phyloP scores from a whole-genome alignment of 35 echinoderm and acorn worm species.

The Ptychodera flava region DNA sequence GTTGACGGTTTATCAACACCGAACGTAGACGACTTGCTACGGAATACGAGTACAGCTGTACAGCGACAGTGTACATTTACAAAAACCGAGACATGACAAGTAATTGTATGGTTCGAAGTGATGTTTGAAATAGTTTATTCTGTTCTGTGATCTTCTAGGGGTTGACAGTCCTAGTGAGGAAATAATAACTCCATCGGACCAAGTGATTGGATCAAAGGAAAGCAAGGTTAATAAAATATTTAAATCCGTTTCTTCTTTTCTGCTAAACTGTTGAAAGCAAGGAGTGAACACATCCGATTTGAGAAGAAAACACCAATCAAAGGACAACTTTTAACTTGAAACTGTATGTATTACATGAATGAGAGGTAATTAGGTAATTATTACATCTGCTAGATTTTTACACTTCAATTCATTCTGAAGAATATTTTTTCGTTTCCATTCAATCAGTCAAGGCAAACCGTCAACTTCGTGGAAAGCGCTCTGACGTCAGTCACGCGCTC shows the following conservation, averaged over 20 bases:
- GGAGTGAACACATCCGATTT: not conserved
- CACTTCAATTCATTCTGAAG: not conserved
- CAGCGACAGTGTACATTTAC: too few relatives aligned
- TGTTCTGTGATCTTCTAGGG: not conserved
- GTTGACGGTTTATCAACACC: too few relatives aligned
- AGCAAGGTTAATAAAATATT: too few relatives aligned
- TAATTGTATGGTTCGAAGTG: too few relatives aligned
- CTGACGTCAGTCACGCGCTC: conserved; percentile 19
- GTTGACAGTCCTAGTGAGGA: not conserved
- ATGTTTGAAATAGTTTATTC: too few relatives aligned
- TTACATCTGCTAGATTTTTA: not conserved
- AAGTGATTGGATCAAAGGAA: not conserved
- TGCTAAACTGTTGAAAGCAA: too few relatives aligned
- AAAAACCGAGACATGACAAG: too few relatives aligned
- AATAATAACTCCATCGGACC: not conserved
- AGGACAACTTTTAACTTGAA: not conserved
- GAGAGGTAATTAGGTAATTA: not conserved
- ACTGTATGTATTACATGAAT: not conserved
- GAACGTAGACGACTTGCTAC: too few relatives aligned
- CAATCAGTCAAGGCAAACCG: conserved; percentile 31
- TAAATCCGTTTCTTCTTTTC: too few relatives aligned
- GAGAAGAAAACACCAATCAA: not conserved
- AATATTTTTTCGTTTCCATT: too few relatives aligned
- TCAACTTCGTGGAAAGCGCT: conserved; percentile 21
- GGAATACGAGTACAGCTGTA: too few relatives aligned